Evolutionary conservation across 2,888 invertebrate species (phyloP).

Genomic region (Stenolophus ochropezus): DNA sequence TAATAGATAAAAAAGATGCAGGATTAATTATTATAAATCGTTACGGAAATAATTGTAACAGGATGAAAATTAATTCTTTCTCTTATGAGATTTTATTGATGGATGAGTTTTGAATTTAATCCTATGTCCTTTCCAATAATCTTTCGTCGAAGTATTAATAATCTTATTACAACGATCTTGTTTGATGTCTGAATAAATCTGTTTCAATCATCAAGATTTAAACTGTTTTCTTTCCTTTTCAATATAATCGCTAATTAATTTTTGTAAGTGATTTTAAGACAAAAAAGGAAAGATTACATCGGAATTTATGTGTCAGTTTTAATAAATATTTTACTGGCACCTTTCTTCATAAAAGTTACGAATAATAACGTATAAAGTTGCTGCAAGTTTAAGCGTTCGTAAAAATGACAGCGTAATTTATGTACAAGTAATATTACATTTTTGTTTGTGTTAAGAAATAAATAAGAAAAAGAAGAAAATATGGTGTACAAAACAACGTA

Average conservation of each 20-base stretch:
- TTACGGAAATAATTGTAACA: neutral
- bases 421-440: neutral
- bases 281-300: neutral
- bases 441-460: neutral
- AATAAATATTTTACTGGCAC: neutral
- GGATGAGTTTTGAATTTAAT: constrained; percentile 16
- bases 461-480: neutral
- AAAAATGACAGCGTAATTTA: neutral
- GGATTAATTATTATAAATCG: neutral
- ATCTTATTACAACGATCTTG: constrained; percentile 15
- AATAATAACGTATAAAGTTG: neutral
- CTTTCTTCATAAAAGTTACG: neutral
- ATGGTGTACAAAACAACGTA: too few species aligned
- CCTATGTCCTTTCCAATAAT: constrained; percentile 25
- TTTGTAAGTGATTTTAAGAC: neutral
- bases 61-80: neutral
- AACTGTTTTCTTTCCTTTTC: neutral
- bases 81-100: constrained; percentile 15
- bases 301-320: neutral
- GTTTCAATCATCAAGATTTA: neutral
- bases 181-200: neutral
- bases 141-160: neutral
- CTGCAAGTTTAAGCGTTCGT: neutral
- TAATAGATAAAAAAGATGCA: too few species aligned
- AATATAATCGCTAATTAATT: neutral